These are phyloP conservation scores for Elephantulus edwardii DNA, from an alignment of 2,113 vertebrate genomes.

Conservation along the genomic window DNA sequence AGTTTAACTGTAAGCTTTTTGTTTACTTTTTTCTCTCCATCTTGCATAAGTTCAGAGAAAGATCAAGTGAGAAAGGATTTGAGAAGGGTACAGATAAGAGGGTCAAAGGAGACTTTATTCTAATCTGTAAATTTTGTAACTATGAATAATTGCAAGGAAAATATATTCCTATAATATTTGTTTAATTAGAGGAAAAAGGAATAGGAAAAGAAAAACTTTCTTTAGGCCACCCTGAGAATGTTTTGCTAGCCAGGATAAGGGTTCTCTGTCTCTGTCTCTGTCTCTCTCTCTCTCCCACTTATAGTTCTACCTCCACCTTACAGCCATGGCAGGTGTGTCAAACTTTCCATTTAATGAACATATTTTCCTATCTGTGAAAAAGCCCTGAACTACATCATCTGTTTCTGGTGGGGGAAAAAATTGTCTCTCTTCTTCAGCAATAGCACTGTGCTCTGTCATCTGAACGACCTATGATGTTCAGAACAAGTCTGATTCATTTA, in stretches of 20 bases:
- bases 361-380: constrained; percentile 29
- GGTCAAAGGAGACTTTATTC: not conserved
- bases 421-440: constrained; percentile 11
- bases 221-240: not conserved
- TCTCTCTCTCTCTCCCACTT: not conserved
- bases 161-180: not conserved
- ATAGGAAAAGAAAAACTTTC: not conserved
- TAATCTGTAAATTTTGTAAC: not conserved
- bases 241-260: not conserved
- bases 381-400: not conserved
- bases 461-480: constrained; percentile 40
- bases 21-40: too few species aligned
- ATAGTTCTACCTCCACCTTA: not conserved
- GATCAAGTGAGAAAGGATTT: not conserved
- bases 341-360: constrained; percentile 19
- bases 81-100: not conserved
- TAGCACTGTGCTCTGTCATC: constrained; percentile 8
- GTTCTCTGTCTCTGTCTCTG: constrained; percentile 17
- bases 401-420: constrained; percentile 15
- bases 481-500: constrained; percentile 54
- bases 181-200: constrained; percentile 15
- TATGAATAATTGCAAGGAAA: not conserved
- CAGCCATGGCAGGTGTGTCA: not conserved
- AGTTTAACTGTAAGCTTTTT: too few species aligned
- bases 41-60: constrained; percentile 12